Conservation (phyloP, 2,113 vertebrate species). For the Ceratotherium simum region DNA sequence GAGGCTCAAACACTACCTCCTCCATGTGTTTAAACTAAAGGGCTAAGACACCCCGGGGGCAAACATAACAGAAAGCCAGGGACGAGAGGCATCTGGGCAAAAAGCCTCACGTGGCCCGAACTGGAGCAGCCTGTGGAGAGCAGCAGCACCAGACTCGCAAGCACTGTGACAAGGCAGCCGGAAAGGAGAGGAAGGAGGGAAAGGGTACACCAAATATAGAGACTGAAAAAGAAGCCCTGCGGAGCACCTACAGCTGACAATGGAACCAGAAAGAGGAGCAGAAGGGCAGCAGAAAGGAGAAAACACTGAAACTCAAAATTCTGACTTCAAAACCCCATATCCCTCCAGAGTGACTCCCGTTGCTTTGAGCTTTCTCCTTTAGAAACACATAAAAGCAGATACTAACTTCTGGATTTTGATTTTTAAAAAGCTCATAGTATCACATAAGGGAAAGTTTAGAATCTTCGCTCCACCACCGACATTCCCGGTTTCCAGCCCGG, state of each 20-base stretch:
- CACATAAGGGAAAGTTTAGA: conserved; percentile 32
- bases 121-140: conserved; percentile 38
- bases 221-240: neutral
- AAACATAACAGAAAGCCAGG: conserved; percentile 72
- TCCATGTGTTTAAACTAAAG: conserved; percentile 75
- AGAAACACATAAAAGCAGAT: neutral
- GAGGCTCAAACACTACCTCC: conserved; percentile 51
- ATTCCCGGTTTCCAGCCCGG: neutral
- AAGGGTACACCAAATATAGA: neutral
- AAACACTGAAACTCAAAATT: neutral
- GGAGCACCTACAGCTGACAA: neutral
- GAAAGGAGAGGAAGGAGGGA: neutral
- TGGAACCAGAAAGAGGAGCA: neutral
- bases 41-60: conserved; percentile 71
- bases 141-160: neutral
- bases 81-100: conserved; percentile 50
- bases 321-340: neutral
- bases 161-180: neutral
- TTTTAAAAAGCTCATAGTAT: neutral
- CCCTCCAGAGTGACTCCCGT: neutral
- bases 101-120: neutral
- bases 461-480: neutral
- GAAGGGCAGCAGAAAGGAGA: neutral
- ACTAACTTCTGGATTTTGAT: neutral
- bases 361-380: neutral